Conservation (phyloP, 2,888 invertebrate genomes). For the Anodontia alba region DNA sequence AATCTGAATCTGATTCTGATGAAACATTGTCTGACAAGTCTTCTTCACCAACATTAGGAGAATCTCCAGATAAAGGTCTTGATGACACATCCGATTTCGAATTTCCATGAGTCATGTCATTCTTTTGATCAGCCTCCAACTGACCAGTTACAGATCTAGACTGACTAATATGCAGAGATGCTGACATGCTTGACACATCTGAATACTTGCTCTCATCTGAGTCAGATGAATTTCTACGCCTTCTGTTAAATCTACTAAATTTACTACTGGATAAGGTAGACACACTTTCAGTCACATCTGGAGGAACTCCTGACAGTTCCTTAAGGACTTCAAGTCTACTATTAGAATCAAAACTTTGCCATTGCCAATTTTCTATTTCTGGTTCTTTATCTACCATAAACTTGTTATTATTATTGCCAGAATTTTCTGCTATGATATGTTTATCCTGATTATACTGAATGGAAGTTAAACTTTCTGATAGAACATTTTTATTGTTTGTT, state of each 20-base stretch:
- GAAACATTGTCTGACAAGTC: background rate
- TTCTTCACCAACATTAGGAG: background rate
- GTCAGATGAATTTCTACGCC: constrained; percentile 37
- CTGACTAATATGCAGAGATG: background rate
- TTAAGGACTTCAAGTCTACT: background rate
- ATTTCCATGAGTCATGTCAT: background rate
- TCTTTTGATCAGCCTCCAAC: too few species aligned
- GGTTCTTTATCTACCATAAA: background rate
- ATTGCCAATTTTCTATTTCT: background rate
- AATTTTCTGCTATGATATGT: background rate
- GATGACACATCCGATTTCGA: background rate
- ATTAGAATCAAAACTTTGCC: background rate
- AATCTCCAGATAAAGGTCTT: background rate
- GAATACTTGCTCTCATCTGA: background rate
- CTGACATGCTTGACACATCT: background rate
- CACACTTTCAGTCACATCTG: constrained; percentile 36
- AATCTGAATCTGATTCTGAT: constrained; percentile 19
- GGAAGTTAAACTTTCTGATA: background rate
- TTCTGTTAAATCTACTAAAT: constrained; percentile 59
- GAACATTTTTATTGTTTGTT: background rate
- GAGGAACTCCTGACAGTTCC: background rate
- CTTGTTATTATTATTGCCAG: background rate
- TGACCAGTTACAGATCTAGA: background rate
- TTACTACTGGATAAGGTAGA: constrained; percentile 48
- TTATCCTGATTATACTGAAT: background rate